phyloP scores from a whole-genome alignment of 2,797 vertebrate genomes.

The Scleropages formosus region DNA sequence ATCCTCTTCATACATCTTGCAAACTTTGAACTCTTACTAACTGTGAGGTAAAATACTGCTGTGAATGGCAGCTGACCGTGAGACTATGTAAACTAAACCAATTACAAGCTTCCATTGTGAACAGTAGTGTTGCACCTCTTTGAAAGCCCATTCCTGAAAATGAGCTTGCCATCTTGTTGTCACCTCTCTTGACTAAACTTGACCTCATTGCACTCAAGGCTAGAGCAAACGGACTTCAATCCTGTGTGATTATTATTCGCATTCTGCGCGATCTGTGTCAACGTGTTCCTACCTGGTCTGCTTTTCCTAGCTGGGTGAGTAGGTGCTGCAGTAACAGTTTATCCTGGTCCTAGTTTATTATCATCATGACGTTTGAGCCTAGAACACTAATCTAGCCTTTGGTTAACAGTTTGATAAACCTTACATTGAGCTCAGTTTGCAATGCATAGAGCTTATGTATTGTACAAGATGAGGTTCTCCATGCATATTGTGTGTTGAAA shows the following conservation, averaged over 20 bases:
- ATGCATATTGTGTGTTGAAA: too few relatives aligned
- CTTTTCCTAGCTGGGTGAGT: conserved; percentile 96
- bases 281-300: conserved; percentile 91
- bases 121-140: conserved; percentile 91
- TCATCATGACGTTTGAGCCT: too few relatives aligned
- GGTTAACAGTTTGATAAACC: too few relatives aligned
- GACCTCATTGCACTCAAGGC: conserved; percentile 67
- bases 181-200: conserved; percentile 13
- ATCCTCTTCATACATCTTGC: conserved; percentile 87
- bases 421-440: too few relatives aligned
- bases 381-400: too few relatives aligned
- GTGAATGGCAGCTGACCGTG: conserved; percentile 89
- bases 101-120: conserved; percentile 90
- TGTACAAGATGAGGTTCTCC: too few relatives aligned
- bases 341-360: too few relatives aligned
- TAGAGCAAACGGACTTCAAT: conserved; percentile 98
- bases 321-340: neutral
- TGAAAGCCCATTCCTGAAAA: conserved; percentile 52
- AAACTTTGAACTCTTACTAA: conserved; percentile 96
- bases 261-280: conserved; percentile 97
- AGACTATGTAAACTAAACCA: conserved; percentile 57
- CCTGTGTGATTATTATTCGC: conserved; percentile 96
- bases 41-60: conserved; percentile 94
- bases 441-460: too few relatives aligned
- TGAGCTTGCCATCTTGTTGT: conserved; percentile 30